Base-by-base conservation (phyloP, 2,113 vertebrate genomes). In the Paedocypris sp. region DNA sequence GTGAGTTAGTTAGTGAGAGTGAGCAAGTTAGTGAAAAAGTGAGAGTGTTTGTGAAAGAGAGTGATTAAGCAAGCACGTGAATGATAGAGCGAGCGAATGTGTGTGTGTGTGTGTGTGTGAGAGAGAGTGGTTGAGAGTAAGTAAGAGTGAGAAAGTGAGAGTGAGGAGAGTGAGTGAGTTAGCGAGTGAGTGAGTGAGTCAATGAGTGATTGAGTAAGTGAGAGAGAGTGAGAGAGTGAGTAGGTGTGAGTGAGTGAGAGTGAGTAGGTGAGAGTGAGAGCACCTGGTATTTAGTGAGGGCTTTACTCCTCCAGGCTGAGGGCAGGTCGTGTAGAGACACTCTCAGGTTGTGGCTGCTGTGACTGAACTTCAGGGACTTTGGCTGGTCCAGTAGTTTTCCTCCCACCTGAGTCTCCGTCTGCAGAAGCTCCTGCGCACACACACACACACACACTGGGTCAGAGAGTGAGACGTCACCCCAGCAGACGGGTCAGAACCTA, bases 271-370 rank as follows among this genome's bases (percentile, higher is more conserved):
- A 31, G 29, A n/a, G n/a, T 49, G 6, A 16, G 10, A 6, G 75
- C 75, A 95, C 95, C 92, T 99, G 95, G 73, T 97, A 99, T 73
- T 97, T 98, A 54, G 92, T 92, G 68, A 95, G 82, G 20, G 97
- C 73, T 75, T 97, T 98, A 82, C 91, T 99, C 76, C 91, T 97
- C 95, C 95, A 99, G 70, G 92, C 80, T 1, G 88, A 88, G 76
- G 95, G 91, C 11, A 98, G 78, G 4, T 98, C 93, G 0, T 99
- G 95, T 56, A 98, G 83, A 11, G 94, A 98, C 5, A 98, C 79
- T 67, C 95, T 91, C 70, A 99, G 85, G 78, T 99, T 98, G 75
- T 98, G 91, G 66, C 89, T 91, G 75, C 93, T 99, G 80, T 93
- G 90, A 80, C 94, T 99, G 75, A 99, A 99, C 80, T 86, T 87